Evolutionary conservation across 1,140 invertebrate species (phyloP).

Genomic region (Lepidurus couesii): DNA sequence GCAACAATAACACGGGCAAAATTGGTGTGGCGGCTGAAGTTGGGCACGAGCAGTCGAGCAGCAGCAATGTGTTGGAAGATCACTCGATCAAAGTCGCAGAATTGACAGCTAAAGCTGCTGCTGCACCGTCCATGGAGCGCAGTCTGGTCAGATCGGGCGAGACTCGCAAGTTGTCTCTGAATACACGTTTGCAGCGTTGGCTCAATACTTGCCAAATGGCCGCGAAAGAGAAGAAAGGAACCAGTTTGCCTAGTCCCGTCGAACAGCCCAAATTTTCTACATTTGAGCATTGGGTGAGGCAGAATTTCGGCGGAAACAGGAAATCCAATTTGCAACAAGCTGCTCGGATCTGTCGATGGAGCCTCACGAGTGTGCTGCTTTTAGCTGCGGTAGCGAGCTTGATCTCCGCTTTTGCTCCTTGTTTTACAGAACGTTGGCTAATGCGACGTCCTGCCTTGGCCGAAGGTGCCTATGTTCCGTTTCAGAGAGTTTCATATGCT

Average conservation of each 20-base stretch:
- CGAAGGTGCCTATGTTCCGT: background rate
- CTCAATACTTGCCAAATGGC: conserved; percentile 6
- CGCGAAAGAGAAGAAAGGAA: background rate
- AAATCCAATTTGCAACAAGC: background rate
- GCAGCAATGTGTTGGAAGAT: background rate
- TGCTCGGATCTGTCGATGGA: background rate
- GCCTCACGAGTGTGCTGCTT: background rate
- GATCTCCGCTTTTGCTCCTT: background rate
- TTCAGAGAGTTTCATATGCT: background rate
- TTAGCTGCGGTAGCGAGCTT: background rate
- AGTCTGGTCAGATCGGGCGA: background rate
- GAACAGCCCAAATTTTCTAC: background rate
- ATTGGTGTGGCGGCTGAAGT: background rate
- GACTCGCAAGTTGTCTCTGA: background rate
- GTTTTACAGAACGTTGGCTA: background rate
- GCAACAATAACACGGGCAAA: background rate
- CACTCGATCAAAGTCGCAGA: background rate
- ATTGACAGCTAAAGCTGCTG: too few species aligned
- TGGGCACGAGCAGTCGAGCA: background rate
- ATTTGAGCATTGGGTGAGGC: background rate
- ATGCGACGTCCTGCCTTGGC: background rate
- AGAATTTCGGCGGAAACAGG: background rate
- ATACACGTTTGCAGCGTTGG: conserved; percentile 2
- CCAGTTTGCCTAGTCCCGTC: background rate
- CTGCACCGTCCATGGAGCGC: background rate